A percentile compares a stretch with the other conserved stretches of the same genome.
These are phyloP conservation scores for Rotaria socialis DNA, from an alignment of 2,888 invertebrate species.

Conservation along the genomic window DNA sequence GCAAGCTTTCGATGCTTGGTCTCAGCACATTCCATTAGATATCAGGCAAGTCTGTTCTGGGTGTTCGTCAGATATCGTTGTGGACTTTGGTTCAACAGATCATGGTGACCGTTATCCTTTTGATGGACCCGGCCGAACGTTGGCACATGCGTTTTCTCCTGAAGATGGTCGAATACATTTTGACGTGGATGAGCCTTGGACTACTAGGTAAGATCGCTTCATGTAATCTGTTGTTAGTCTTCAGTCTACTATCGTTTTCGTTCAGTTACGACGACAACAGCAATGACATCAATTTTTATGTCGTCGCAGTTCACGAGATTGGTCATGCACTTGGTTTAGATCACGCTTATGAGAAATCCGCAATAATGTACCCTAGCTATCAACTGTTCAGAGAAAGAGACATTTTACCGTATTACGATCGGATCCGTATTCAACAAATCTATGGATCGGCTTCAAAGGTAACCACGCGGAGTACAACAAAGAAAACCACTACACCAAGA, in stretches of 20 bases:
- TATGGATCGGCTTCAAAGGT: too few species aligned
- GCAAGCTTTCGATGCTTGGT: too few species aligned
- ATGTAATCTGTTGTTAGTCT: too few species aligned
- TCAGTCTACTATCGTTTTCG: too few species aligned
- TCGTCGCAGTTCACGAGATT: conserved; percentile 1
- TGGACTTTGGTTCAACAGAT: conserved; percentile 29
- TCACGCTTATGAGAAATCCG: neutral
- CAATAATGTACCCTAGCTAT: neutral
- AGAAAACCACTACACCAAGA: too few species aligned
- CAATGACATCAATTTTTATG: neutral
- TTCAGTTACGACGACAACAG: neutral
- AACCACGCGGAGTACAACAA: too few species aligned
- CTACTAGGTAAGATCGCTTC: neutral
- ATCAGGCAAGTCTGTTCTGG: too few species aligned
- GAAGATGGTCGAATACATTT: conserved; percentile 42
- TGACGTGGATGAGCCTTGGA: conserved; percentile 42
- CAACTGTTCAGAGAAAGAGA: neutral
- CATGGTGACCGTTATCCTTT: conserved; percentile 42
- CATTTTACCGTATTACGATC: neutral
- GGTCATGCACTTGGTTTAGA: neutral
- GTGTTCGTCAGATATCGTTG: conserved; percentile 6
- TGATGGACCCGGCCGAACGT: conserved; percentile 38
- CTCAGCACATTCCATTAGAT: too few species aligned
- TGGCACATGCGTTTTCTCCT: conserved; percentile 44
- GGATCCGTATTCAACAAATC: too few species aligned